Conservation (phyloP, 2,113 vertebrate species). For the Plecturocebus donacophilus region DNA sequence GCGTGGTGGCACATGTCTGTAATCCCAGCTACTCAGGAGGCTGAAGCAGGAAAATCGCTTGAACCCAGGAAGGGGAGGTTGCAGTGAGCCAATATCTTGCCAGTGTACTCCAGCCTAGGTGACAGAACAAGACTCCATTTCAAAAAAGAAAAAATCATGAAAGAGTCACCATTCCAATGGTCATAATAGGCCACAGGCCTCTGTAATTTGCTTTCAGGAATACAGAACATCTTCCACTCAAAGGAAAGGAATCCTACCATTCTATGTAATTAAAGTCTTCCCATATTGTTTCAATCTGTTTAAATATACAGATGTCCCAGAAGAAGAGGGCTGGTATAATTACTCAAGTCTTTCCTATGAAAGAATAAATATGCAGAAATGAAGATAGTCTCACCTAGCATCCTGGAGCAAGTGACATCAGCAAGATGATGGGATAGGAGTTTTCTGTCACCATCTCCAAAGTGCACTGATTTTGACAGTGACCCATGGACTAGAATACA, state of each 20-base stretch:
- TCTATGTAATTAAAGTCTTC: background rate
- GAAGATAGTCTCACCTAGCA: background rate
- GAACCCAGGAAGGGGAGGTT: too few relatives aligned
- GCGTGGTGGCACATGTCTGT: too few relatives aligned
- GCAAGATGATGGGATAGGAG: background rate
- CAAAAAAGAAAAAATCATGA: background rate
- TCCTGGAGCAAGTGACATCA: background rate
- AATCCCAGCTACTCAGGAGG: too few relatives aligned
- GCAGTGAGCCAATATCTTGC: too few relatives aligned
- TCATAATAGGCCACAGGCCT: accelerated
- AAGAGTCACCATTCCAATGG: background rate
- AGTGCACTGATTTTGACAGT: background rate
- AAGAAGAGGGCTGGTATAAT: background rate
- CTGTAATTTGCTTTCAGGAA: background rate
- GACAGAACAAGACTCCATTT: too few relatives aligned
- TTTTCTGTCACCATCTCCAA: background rate
- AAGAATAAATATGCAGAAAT: background rate
- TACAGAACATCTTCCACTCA: background rate
- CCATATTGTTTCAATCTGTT: background rate
- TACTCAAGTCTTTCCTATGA: background rate
- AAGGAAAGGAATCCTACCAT: background rate
- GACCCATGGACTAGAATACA: too few relatives aligned
- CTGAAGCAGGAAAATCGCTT: too few relatives aligned
- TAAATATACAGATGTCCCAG: background rate
- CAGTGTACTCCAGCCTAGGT: too few relatives aligned